phyloP scores from a whole-genome alignment of 2,113 vertebrate species.

The Nesoenas mayeri region DNA sequence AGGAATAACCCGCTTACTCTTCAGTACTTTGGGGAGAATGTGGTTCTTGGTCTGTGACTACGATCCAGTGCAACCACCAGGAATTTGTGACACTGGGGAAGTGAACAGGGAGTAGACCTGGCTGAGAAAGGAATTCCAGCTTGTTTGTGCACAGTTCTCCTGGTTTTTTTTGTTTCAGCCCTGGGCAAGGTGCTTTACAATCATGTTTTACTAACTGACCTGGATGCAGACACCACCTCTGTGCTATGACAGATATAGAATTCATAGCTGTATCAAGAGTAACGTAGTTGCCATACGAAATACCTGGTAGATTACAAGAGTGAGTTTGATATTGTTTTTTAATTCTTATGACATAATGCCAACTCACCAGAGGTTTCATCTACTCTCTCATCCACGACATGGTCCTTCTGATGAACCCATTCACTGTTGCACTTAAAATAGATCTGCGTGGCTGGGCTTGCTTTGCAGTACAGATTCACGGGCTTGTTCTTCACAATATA shows the following conservation, averaged over 20 bases:
- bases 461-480: constrained; percentile 93
- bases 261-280: neutral
- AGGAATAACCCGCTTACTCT: neutral
- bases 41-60: neutral
- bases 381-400: constrained; percentile 90
- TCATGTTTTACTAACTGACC: neutral
- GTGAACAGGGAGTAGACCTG: neutral
- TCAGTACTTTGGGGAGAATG: neutral
- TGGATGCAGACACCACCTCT: neutral
- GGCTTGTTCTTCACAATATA: constrained; percentile 97
- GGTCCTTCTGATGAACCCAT: constrained; percentile 98
- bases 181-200: neutral
- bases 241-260: neutral
- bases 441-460: constrained; percentile 94
- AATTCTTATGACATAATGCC: neutral
- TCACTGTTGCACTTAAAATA: constrained; percentile 99
- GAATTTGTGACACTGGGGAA: neutral
- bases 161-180: neutral
- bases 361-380: constrained; percentile 93
- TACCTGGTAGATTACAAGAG: neutral
- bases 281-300: neutral
- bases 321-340: neutral
- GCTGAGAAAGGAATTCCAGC: neutral
- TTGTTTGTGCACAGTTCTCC: neutral
- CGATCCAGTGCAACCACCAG: neutral